Evolutionary conservation across 2,113 vertebrate species (phyloP).

Genomic region (Paramormyrops kingsleyae): DNA sequence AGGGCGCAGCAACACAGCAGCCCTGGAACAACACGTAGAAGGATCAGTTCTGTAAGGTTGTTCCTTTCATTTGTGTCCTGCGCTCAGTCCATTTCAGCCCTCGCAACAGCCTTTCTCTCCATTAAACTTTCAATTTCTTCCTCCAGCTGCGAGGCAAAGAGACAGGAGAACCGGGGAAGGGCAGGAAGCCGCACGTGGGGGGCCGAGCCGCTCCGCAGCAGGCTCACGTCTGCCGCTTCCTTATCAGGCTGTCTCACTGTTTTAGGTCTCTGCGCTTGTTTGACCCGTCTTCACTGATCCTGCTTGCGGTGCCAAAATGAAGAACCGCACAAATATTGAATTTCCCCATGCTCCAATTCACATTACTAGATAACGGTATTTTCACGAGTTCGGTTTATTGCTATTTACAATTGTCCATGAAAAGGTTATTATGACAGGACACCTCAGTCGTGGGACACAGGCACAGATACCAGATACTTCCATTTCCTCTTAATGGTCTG

Average conservation of each 20-base stretch:
- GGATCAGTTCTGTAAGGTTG: background rate
- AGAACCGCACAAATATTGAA: background rate
- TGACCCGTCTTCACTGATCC: background rate
- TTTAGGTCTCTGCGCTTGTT: background rate
- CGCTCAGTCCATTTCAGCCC: background rate
- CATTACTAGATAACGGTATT: slow-evolving; percentile 3
- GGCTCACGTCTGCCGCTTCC: background rate
- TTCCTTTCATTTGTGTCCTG: background rate
- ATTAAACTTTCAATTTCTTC: background rate
- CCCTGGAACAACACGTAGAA: background rate
- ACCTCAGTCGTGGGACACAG: background rate
- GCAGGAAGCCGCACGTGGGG: background rate
- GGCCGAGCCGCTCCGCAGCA: background rate
- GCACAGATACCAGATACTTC: background rate
- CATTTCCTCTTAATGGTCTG: background rate
- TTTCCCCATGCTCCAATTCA: background rate
- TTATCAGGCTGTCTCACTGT: background rate
- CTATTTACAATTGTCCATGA: slow-evolving; percentile 3
- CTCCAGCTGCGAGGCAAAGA: background rate
- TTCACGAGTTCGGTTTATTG: background rate
- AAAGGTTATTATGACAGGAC: background rate
- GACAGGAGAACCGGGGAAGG: background rate
- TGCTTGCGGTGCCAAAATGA: background rate
- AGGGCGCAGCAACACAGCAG: background rate
- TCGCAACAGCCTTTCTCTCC: background rate